phyloP scores from a whole-genome alignment of 2,797 vertebrate genomes.

The Malacoraja senta region DNA sequence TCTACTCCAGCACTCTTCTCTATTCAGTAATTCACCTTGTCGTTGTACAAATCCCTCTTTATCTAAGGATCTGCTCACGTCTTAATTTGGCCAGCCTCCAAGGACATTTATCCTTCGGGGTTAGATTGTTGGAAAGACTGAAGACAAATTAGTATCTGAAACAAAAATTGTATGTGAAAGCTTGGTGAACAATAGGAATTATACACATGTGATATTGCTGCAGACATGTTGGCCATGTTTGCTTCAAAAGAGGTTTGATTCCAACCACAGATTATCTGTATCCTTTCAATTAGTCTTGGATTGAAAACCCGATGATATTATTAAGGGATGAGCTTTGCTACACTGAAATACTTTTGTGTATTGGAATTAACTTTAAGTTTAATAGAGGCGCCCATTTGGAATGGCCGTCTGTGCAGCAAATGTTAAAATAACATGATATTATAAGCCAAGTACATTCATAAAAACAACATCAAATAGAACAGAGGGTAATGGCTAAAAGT shows the following conservation, averaged over 20 bases:
- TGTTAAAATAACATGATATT: constrained; percentile 11
- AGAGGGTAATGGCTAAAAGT: background rate
- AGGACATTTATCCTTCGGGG: too few relatives aligned
- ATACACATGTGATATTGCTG: background rate
- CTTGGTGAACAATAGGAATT: background rate
- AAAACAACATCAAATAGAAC: constrained; percentile 2
- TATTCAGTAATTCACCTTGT: too few relatives aligned
- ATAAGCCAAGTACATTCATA: background rate
- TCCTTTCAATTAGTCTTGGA: background rate
- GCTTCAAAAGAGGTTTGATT: background rate
- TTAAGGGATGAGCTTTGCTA: background rate
- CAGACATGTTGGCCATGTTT: background rate
- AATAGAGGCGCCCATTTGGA: background rate
- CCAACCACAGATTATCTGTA: background rate
- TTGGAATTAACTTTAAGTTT: constrained; percentile 19
- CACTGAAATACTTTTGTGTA: background rate
- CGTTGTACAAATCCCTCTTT: too few relatives aligned
- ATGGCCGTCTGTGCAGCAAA: constrained; percentile 12
- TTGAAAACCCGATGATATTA: background rate
- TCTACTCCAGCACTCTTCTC: too few relatives aligned
- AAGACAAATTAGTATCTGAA: background rate
- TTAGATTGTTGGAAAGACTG: background rate
- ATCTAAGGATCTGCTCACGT: too few relatives aligned
- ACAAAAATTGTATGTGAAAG: background rate
- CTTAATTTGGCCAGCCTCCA: too few relatives aligned